Evolutionary conservation across 2,888 invertebrate species (phyloP).

Genomic region (Trissonchulus latispiculum): DNA sequence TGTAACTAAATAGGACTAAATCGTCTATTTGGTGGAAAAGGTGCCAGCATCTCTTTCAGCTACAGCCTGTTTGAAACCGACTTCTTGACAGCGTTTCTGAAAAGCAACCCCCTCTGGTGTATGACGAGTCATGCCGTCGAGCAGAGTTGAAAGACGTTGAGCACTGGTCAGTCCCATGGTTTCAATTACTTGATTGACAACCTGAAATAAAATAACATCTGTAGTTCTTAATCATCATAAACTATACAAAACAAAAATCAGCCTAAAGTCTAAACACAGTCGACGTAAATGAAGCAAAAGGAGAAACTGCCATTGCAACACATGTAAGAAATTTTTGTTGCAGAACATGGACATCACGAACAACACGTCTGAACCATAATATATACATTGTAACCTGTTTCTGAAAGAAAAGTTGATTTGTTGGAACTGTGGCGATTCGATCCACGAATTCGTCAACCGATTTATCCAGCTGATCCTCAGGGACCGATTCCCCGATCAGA

Average conservation of each 20-base stretch:
- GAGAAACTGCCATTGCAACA: too few species aligned
- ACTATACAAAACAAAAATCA: too few species aligned
- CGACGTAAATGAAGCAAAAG: too few species aligned
- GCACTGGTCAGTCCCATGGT: conserved; percentile 28
- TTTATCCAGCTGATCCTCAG: conserved; percentile 25
- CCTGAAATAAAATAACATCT: neutral
- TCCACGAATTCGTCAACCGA: conserved; percentile 25
- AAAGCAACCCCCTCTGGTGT: conserved; percentile 31
- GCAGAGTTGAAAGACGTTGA: conserved; percentile 30
- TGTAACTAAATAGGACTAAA: too few species aligned
- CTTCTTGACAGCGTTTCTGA: conserved; percentile 26
- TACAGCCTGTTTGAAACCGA: conserved; percentile 31
- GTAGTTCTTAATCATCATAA: too few species aligned
- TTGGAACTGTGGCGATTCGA: conserved; percentile 28
- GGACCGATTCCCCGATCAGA: conserved; percentile 29
- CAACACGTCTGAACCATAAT: too few species aligned
- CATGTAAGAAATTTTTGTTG: too few species aligned
- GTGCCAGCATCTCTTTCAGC: conserved; percentile 30
- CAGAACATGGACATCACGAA: too few species aligned
- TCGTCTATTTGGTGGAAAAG: too few species aligned
- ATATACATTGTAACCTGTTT: conserved; percentile 31
- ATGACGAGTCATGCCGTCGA: conserved; percentile 32
- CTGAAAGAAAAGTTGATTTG: conserved; percentile 33
- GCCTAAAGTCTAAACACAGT: too few species aligned
- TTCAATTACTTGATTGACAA: conserved; percentile 30